Evolutionary conservation across 2,888 invertebrate species (phyloP).

Genomic region (Caenorhabditis auriculariae): DNA sequence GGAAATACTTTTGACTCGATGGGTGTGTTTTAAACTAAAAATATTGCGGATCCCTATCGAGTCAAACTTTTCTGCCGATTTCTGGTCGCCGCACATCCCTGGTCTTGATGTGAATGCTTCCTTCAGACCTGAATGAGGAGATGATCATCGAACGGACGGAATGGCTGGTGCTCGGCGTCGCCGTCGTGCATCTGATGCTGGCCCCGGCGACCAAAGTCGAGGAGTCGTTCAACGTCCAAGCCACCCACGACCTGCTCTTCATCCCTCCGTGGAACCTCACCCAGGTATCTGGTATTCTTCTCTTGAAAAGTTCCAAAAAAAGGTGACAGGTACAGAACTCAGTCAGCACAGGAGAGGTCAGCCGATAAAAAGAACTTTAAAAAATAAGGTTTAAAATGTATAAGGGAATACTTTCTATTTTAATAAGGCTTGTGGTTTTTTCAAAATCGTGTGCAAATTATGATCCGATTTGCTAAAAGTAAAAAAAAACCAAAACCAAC

Average conservation of each 20-base stretch:
- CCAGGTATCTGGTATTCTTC: slow-evolving; percentile 9
- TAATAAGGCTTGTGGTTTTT: slow-evolving; percentile 7
- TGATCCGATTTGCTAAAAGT: neutral
- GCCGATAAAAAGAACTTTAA: too few species aligned
- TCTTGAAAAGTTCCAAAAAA: too few species aligned
- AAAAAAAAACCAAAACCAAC: neutral
- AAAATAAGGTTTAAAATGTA: too few species aligned
- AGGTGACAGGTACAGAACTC: too few species aligned
- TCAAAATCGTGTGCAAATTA: slow-evolving; percentile 5
- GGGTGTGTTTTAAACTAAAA: too few species aligned
- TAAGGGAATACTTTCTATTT: neutral
- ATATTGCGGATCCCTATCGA: too few species aligned
- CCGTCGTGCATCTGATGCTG: slow-evolving; percentile 47
- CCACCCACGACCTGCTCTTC: slow-evolving; percentile 92
- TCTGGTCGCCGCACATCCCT: too few species aligned
- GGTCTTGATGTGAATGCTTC: neutral
- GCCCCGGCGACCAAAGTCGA: slow-evolving; percentile 76
- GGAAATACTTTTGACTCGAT: too few species aligned
- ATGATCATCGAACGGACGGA: slow-evolving; percentile 44
- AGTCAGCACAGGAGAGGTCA: too few species aligned
- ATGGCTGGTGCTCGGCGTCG: slow-evolving; percentile 51
- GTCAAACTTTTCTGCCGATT: too few species aligned
- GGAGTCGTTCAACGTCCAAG: slow-evolving; percentile 98
- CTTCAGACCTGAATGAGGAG: slow-evolving; percentile 1
- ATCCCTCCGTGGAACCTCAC: slow-evolving; percentile 68